Evolutionary conservation across 1,140 invertebrate genomes (phyloP).

Genomic region (Medauroidea extradentata): DNA sequence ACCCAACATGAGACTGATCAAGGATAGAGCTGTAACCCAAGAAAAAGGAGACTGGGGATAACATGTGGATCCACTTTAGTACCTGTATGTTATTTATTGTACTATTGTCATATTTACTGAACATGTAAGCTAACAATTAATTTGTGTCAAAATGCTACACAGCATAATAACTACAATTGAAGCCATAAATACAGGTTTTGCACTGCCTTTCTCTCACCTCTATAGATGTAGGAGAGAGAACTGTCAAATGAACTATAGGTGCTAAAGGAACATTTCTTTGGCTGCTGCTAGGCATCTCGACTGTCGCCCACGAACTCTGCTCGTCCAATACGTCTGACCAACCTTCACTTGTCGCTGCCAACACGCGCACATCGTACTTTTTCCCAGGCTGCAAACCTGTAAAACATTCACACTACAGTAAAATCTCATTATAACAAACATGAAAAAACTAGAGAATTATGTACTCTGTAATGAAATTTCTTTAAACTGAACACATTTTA

Average conservation of each 20-base stretch:
- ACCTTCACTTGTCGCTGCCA: conserved; percentile 48
- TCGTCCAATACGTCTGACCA: conserved; percentile 47
- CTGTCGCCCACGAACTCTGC: conserved; percentile 48
- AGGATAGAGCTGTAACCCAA: too few relatives aligned
- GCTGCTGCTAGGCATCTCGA: conserved; percentile 44
- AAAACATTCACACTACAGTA: not conserved
- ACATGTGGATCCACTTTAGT: not conserved
- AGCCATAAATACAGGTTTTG: too few relatives aligned
- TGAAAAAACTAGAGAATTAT: too few relatives aligned
- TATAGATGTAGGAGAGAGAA: conserved; percentile 43
- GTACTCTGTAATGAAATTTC: too few relatives aligned
- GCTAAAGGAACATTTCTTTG: conserved; percentile 20
- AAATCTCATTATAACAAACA: too few relatives aligned
- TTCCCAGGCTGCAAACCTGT: conserved; percentile 45
- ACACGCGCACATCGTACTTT: conserved; percentile 54
- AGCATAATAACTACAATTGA: too few relatives aligned
- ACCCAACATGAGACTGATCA: too few relatives aligned
- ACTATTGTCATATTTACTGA: too few relatives aligned
- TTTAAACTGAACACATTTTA: too few relatives aligned
- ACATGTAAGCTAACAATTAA: too few relatives aligned
- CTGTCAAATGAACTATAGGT: conserved; percentile 43
- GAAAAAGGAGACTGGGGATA: too few relatives aligned
- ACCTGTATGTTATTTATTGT: not conserved
- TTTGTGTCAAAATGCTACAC: too few relatives aligned
- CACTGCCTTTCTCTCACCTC: conserved; percentile 45